Evolutionary conservation across 2,888 invertebrate species (phyloP), one percentile per base, ranked within the genome.

Genomic region (Amitus sp.): DNA sequence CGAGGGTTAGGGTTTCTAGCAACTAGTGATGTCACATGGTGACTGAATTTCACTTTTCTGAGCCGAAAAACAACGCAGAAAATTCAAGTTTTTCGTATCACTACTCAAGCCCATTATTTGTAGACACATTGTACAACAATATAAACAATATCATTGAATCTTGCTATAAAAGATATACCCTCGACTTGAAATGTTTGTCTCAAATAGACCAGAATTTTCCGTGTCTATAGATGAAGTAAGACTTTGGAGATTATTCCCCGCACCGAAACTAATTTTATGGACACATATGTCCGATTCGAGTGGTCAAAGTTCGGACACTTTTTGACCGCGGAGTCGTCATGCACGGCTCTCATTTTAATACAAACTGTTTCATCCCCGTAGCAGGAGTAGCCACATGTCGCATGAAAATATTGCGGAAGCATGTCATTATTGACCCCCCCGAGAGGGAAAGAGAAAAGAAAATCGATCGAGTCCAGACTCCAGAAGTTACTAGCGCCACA

Each of bases 321-420:
- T 56, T 49, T 53, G 58, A 61, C 63, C 28, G 51, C 50, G 47
- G 59, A 65, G 63, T 63, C 58, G 62, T 63, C 57, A 61, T 63
- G 62, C 58, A 60, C 56, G 60, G 60, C 66, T 65, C 75, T 78
- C 76, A 78, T 80, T 80, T 80, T 74, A 79, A 81, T 80, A 79
- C 72, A 78, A 77, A 80, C 78, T 74, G 79, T 77, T 76, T 69
- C 61, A 69, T 70, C 65, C 64, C 66, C 46, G 55, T 52, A 58
- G 66, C 62, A 71, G 66, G 67, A 56, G 68, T 52, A 55, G 62
- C 74, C 77, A 76, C 73, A 73, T 77, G 76, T 77, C 75, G 76
- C 70, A 69, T 67, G 66, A 65, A 68, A 66, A 64, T 67, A 62
- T 60, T 64, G 53, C 64, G 57, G 60, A 70, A 73, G 72, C 73